Evolutionary conservation across 2,113 vertebrate species (phyloP).

Genomic region (Phylloscopus trochiloides): DNA sequence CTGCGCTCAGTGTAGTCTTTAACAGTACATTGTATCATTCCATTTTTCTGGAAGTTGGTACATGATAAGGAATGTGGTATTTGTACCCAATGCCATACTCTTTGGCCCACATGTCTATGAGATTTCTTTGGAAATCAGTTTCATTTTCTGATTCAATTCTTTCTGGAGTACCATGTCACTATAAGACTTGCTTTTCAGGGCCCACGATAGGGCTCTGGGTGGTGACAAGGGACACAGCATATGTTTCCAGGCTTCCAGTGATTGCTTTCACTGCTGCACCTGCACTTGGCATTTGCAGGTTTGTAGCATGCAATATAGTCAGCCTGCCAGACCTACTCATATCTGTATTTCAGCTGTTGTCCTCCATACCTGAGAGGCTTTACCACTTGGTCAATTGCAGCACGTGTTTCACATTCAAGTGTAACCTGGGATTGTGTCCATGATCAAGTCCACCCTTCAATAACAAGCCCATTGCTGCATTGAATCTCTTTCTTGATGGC

Average conservation of each 20-base stretch:
- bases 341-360: neutral
- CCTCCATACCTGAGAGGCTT: neutral
- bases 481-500: neutral
- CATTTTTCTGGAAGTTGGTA: neutral
- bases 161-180: neutral
- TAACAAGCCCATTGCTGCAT: too few relatives aligned
- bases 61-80: neutral
- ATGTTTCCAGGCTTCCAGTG: neutral
- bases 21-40: neutral
- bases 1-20: neutral
- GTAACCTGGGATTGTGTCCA: neutral
- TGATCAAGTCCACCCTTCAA: neutral
- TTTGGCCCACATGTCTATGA: neutral
- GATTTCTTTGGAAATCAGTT: neutral
- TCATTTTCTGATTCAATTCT: neutral
- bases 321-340: neutral
- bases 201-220: neutral
- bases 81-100: neutral
- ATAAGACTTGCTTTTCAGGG: neutral
- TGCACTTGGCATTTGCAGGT: neutral
- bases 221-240: neutral
- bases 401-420: accelerated
- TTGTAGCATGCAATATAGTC: neutral
- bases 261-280: neutral
- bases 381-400: neutral